Conservation (phyloP, 2,113 vertebrate genomes). For the Thymallus thymallus region DNA sequence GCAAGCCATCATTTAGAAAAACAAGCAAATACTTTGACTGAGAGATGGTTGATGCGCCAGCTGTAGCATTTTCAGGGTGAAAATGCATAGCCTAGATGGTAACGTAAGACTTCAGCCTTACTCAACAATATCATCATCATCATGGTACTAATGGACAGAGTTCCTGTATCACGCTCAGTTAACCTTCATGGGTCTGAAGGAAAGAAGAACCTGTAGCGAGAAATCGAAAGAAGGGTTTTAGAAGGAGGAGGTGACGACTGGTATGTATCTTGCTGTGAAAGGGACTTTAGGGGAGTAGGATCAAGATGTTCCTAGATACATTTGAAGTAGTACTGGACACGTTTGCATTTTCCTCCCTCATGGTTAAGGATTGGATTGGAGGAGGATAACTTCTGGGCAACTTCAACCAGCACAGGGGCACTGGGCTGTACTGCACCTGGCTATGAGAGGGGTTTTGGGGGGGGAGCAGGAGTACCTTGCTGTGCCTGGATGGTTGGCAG, state of each 20-base stretch:
- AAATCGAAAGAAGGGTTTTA: too few relatives aligned
- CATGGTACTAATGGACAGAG: background rate
- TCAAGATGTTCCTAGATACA: too few relatives aligned
- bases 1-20: background rate
- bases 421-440: background rate
- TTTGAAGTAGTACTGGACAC: background rate
- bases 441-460: background rate
- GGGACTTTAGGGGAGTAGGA: too few relatives aligned
- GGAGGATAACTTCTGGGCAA: background rate
- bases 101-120: too few relatives aligned
- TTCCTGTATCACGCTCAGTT: background rate
- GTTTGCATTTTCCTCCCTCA: background rate
- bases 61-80: background rate
- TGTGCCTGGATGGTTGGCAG: conserved; percentile 94
- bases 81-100: too few relatives aligned
- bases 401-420: background rate
- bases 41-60: background rate
- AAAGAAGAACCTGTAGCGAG: background rate
- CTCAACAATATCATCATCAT: background rate
- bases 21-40: background rate
- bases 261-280: too few relatives aligned
- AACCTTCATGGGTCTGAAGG: background rate
- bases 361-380: background rate
- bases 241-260: too few relatives aligned
- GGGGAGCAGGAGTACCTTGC: conserved; percentile 79